phyloP scores from a whole-genome alignment of 2,113 vertebrate genomes.

The Epinephelus fuscoguttatus region DNA sequence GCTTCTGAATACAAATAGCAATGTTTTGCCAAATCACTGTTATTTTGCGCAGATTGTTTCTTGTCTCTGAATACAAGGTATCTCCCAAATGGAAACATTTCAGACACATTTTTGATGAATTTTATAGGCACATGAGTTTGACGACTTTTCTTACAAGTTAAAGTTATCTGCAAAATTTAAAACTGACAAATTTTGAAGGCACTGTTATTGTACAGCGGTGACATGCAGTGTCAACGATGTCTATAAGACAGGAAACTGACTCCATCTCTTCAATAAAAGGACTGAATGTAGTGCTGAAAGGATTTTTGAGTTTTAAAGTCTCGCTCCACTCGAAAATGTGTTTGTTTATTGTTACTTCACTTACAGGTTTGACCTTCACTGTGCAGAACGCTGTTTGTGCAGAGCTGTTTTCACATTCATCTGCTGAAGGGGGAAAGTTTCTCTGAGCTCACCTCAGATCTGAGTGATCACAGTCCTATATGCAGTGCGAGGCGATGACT shows the following conservation, averaged over 20 bases:
- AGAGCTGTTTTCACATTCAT: not conserved
- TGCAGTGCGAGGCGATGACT: not conserved
- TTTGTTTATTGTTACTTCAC: not conserved
- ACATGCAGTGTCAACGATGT: not conserved
- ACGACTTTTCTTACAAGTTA: not conserved
- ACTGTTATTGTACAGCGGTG: not conserved
- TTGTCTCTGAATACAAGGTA: not conserved
- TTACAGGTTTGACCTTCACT: not conserved
- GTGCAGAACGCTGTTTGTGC: not conserved
- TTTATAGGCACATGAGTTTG: not conserved
- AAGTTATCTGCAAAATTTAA: not conserved
- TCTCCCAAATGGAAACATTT: not conserved
- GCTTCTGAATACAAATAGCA: constrained; percentile 8
- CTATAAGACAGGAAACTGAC: not conserved
- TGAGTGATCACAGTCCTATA: not conserved
- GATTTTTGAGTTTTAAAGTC: not conserved
- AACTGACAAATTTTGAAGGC: not conserved
- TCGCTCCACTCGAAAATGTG: not conserved
- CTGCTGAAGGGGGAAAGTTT: too few species aligned
- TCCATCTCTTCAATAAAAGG: not conserved
- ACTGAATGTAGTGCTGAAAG: not conserved
- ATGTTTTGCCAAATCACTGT: constrained; percentile 8
- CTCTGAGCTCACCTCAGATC: not conserved
- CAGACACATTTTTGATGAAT: not conserved
- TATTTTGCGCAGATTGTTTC: constrained; percentile 4